These are phyloP conservation scores for Globia sparganii DNA, from an alignment of 2,888 invertebrate species.

Conservation along the genomic window DNA sequence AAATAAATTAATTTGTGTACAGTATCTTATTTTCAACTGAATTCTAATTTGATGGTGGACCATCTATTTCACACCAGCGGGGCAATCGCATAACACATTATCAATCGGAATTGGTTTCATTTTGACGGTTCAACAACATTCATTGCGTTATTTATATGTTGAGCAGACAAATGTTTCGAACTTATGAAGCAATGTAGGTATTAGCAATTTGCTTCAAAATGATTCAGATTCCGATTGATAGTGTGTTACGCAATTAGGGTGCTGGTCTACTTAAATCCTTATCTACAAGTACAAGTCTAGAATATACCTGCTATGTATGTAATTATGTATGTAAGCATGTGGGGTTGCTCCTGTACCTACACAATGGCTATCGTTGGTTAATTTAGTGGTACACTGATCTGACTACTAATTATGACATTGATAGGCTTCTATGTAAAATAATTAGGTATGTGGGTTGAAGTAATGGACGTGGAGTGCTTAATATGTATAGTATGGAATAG, in stretches of 20 bases:
- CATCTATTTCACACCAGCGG: not conserved
- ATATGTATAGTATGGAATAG: not conserved
- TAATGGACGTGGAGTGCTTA: slow-evolving; percentile 1
- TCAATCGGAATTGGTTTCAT: too few species aligned
- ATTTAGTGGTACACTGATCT: slow-evolving; percentile 19
- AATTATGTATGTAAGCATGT: slow-evolving; percentile 11
- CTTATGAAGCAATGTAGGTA: too few species aligned
- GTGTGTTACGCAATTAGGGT: too few species aligned
- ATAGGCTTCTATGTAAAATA: not conserved
- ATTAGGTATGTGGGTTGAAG: slow-evolving; percentile 5
- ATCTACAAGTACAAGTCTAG: slow-evolving; percentile 6
- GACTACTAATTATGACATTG: slow-evolving; percentile 34
- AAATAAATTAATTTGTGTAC: not conserved
- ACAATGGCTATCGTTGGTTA: slow-evolving; percentile 24
- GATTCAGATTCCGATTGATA: too few species aligned
- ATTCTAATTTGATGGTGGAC: not conserved
- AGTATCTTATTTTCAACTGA: not conserved
- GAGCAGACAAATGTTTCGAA: too few species aligned
- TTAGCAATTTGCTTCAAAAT: too few species aligned
- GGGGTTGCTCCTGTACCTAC: slow-evolving; percentile 1
- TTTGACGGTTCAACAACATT: too few species aligned
- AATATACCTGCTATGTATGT: slow-evolving; percentile 11
- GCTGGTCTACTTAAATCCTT: not conserved
- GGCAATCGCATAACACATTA: too few species aligned
- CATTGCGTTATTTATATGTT: too few species aligned